Conservation (phyloP, 1,140 invertebrate species). For the Lordiphosa stackelbergi region DNA sequence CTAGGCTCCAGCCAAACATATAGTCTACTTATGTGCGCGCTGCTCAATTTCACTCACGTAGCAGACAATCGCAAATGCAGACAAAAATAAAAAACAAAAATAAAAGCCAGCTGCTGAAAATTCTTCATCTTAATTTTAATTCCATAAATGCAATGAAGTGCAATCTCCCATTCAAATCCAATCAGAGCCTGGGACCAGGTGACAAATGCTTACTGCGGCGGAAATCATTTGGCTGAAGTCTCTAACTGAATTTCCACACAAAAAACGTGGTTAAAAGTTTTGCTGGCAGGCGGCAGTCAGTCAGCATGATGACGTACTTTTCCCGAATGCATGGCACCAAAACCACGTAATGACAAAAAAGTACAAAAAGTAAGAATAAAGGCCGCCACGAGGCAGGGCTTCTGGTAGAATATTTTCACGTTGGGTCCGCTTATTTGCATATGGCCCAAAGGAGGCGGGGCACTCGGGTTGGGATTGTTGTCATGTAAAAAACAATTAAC, state of each 20-base stretch:
- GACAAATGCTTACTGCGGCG: constrained; percentile 57
- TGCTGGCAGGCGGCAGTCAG: constrained; percentile 37
- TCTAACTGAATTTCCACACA: constrained; percentile 50
- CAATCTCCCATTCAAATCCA: constrained; percentile 37
- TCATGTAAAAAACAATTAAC: constrained; percentile 64
- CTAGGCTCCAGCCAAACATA: constrained; percentile 10
- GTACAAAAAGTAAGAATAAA: constrained; percentile 12
- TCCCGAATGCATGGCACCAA: constrained; percentile 46
- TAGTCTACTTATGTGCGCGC: constrained; percentile 29
- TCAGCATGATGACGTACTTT: constrained; percentile 48
- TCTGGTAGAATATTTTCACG: constrained; percentile 59
- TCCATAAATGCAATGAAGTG: constrained; percentile 66
- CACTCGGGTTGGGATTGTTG: constrained; percentile 21
- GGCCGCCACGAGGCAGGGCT: constrained; percentile 2
- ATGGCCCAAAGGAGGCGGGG: constrained; percentile 20
- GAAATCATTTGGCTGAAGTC: constrained; percentile 56
- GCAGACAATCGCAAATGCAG: constrained; percentile 50
- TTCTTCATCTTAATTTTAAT: constrained; percentile 53
- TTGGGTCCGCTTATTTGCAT: constrained; percentile 43
- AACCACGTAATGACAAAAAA: constrained; percentile 30
- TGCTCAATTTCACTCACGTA: constrained; percentile 51
- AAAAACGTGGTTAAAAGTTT: constrained; percentile 22
- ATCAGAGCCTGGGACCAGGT: constrained; percentile 44
- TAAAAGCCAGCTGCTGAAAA: constrained; percentile 17
- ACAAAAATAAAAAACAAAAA: constrained; percentile 12